Base-by-base conservation (phyloP, 2,113 vertebrate genomes). In the Platycercus adscitus region DNA sequence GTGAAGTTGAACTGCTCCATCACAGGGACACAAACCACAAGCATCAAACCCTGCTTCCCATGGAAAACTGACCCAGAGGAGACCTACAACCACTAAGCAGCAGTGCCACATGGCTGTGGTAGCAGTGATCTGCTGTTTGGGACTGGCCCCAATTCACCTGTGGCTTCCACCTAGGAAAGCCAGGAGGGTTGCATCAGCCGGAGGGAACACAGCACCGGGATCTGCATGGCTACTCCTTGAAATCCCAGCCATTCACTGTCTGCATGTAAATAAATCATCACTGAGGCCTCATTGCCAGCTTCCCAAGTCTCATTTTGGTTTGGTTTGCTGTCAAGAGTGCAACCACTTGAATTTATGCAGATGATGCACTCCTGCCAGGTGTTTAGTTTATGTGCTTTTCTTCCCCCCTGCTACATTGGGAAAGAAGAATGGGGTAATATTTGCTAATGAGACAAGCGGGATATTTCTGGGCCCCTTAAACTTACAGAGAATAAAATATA, bases 371-470 rank as follows among this genome's bases (percentile, higher is more conserved):
- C 83, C 91, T 92, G 89, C 95, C 96, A 95, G 96, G 91, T 97
- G 95, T 94, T 97, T 95, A 88, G 93, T 97, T 95, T 94, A 92
- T 86, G 43, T 3, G n/a, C n/a, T 87, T 85, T 78, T 83, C 94
- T 91, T 89, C 65, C 65, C 69, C 70, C 53, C 35, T 60, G 58
- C 89, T 91, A 73, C 41, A 66, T 28, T 29, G 31, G 4, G 80
- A 75, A 95, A 96, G 89, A 95, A 96, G 94, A 89, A 97, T 86
- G 47, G 94, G 81, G 95, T 91, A 96, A 93, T 96, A 89, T 93
- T 93, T 95, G 87, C 89, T 97, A 97, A 97, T 97, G 93, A 97
- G 96, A 65, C 96, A 93, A 92, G 69, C 3, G 93, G 95, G 96
- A 97, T 78, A 91, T 71, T 93, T 94, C 75, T 46, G 60, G 81